A percentile compares a stretch with the other conserved stretches of the same genome.
Evolutionary conservation across 2,888 invertebrate species (phyloP).

Genomic region (Nineta flava): DNA sequence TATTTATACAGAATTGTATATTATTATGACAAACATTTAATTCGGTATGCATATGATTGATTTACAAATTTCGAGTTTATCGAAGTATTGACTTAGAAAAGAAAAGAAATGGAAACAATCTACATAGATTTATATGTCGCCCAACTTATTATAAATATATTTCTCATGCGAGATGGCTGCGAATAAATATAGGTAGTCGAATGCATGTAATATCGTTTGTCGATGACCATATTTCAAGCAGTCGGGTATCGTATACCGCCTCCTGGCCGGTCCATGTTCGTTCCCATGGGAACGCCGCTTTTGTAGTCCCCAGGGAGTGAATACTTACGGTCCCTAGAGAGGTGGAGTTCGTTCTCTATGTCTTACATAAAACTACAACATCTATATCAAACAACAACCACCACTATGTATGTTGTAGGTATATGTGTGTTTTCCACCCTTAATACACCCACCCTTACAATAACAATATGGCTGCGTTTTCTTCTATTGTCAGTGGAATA

Average conservation of each 20-base stretch:
- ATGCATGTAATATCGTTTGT: conserved; percentile 14
- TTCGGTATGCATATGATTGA: too few species aligned
- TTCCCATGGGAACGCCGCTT: conserved; percentile 36
- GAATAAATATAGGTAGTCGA: neutral
- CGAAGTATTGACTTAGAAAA: neutral
- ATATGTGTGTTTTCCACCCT: too few species aligned
- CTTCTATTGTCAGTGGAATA: neutral
- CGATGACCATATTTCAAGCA: conserved; percentile 26
- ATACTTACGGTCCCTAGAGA: conserved; percentile 28
- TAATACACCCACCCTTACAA: too few species aligned
- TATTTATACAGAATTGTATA: too few species aligned
- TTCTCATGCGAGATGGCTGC: neutral
- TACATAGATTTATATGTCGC: neutral
- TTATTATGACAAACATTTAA: too few species aligned
- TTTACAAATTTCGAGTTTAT: too few species aligned
- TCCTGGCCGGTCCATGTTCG: conserved; percentile 25
- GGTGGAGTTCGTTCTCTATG: conserved; percentile 24
- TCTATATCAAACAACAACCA: neutral
- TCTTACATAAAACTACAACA: conserved; percentile 2
- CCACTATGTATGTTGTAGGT: too few species aligned
- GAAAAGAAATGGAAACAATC: neutral
- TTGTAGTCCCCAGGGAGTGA: conserved; percentile 24
- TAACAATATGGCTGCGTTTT: neutral
- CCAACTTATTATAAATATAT: neutral
- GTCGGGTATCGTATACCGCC: conserved; percentile 22